These are phyloP conservation scores for Addax nasomaculatus DNA, from an alignment of 2,113 vertebrate species.

Conservation along the genomic window DNA sequence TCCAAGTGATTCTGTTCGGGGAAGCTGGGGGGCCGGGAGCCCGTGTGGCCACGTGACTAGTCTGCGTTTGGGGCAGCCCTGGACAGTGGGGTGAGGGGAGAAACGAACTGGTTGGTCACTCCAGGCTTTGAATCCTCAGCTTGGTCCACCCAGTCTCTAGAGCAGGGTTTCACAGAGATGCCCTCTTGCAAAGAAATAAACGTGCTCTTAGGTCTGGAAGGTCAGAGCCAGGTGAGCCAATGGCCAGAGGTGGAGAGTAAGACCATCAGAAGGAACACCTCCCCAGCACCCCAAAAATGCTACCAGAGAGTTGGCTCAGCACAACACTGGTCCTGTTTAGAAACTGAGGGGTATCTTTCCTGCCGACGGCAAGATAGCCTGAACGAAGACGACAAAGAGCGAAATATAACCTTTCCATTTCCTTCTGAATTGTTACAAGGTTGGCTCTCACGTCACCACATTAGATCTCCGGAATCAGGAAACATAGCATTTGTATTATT, in stretches of 20 bases:
- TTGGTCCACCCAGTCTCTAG: neutral
- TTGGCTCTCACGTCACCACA: neutral
- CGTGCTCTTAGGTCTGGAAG: neutral
- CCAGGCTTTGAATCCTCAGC: neutral
- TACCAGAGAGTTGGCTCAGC: neutral
- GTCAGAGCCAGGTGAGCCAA: neutral
- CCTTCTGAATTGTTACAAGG: neutral
- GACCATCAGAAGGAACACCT: no score
- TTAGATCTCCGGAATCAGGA: neutral
- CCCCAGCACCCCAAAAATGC: neutral
- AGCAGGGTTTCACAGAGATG: neutral
- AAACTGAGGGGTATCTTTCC: neutral
- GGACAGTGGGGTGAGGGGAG: neutral
- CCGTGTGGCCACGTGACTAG: fast-evolving
- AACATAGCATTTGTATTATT: neutral
- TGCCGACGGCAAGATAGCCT: fast-evolving
- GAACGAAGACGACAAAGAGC: neutral
- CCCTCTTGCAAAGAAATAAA: neutral
- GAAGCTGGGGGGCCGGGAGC: neutral
- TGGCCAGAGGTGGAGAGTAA: no score
- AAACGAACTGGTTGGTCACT: neutral
- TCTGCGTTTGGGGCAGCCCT: neutral
- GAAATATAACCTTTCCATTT: neutral
- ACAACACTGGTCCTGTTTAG: neutral
- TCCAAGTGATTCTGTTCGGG: neutral